These are phyloP conservation scores for Drosophila pallidifrons DNA, from an alignment of 1,140 invertebrate genomes.

Conservation along the genomic window DNA sequence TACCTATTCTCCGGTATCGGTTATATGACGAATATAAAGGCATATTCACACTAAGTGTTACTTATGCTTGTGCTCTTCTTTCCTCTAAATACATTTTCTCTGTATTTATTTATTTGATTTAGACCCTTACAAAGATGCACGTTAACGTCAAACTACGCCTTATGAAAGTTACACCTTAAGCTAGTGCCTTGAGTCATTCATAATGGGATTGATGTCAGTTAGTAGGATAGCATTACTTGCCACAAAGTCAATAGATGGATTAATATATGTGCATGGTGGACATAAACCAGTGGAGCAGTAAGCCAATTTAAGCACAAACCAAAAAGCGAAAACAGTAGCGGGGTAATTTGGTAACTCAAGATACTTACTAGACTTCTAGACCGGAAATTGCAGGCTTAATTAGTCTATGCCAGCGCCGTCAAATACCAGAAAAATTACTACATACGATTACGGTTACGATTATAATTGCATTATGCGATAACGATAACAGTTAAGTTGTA, in stretches of 20 bases:
- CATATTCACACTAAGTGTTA: too few relatives aligned
- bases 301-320: constrained; percentile 49
- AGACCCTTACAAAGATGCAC: too few relatives aligned
- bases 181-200: not conserved
- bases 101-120: too few relatives aligned
- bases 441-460: constrained; percentile 39
- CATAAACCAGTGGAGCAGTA: constrained; percentile 39
- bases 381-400: constrained; percentile 36
- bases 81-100: too few relatives aligned
- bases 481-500: constrained; percentile 45
- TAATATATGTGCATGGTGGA: constrained; percentile 56
- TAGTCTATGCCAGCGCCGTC: constrained; percentile 54
- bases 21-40: too few relatives aligned
- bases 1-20: too few relatives aligned
- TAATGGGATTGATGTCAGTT: constrained; percentile 8
- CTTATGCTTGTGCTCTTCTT: too few relatives aligned
- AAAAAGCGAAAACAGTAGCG: constrained; percentile 33
- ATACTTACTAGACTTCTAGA: constrained; percentile 67
- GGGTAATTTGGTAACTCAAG: constrained; percentile 31
- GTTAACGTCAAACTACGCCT: too few relatives aligned
- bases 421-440: constrained; percentile 42
- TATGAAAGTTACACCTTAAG: not conserved
- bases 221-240: constrained; percentile 16
- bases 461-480: constrained; percentile 15
- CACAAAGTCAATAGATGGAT: constrained; percentile 9